Evolutionary conservation across 23 tunicate genomes (phyloP), one percentile per base, ranked within the genome.

Genomic region (Trididemnum miniatum): DNA sequence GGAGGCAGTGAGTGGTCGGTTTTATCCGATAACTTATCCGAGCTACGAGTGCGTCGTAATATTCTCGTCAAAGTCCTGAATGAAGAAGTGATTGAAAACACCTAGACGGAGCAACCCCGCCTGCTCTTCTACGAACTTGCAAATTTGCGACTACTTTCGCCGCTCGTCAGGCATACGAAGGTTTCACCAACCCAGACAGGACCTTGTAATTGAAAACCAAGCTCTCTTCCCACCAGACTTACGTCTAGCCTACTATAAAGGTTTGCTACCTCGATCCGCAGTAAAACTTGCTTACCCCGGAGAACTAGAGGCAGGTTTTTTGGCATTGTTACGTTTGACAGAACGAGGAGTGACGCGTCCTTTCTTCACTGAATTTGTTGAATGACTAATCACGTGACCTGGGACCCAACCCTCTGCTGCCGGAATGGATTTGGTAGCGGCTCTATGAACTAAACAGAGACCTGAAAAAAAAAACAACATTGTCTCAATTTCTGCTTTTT

Each of bases 321-420:
- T 73, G 9, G 79, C 79, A 26, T 73, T 73, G 36, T 69, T 51
- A 1, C 90, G 79, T 65, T 86, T 86, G 31, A 86, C 90, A 22
- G 64, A 12, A 1, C 90, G 83, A 0, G 90, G 90, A 35, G 90
- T 86, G 31, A 71, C 59, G 32, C 90, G 71, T 31, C 66, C 38
- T 35, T 36, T 59, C 83, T 50, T 77, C 34, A 49, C 25, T 20
- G 65, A 2, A 7, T 63, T 36, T 9, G 50, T 64, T 23, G 51
- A 34, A 35, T 31, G 69, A 31, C 98, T 89, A 62, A 93, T 30
- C 72, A 93, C 98, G 80, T 80, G 83, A 29, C 93, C 93, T 0
- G 98, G 98, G 29, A 93, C 52, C 98, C 98, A 93, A 20, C 98
- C 98, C 36, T 93, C 98, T 18, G 98, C 98, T 1, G 94, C 98